phyloP scores from a whole-genome alignment of 2,113 vertebrate species.

The Rhabdornis inornatus region DNA sequence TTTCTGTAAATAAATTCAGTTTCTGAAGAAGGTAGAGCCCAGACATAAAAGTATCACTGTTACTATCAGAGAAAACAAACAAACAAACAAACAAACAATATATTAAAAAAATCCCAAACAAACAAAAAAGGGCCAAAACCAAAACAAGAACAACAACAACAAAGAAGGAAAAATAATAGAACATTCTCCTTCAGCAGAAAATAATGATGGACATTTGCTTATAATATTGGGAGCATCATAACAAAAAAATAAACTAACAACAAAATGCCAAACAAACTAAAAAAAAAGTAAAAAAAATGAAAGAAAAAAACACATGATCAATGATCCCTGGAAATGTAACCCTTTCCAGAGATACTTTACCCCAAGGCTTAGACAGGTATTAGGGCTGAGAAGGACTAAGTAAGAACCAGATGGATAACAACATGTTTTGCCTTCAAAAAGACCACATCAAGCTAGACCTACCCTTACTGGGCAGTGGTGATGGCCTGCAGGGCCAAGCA shows the following conservation, averaged over 20 bases:
- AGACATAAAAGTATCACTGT: neutral
- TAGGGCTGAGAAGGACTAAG: neutral
- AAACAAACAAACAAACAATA: no score
- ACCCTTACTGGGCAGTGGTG: neutral
- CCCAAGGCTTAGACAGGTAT: neutral
- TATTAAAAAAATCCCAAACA: neutral
- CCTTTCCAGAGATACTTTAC: neutral
- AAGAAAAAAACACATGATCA: neutral
- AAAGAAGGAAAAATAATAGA: neutral
- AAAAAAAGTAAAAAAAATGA: neutral
- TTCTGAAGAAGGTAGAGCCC: neutral
- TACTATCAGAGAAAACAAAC: neutral
- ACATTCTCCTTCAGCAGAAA: neutral
- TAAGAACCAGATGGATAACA: neutral
- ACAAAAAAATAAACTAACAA: neutral
- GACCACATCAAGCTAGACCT: neutral
- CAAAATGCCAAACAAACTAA: neutral
- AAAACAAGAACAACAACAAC: no score
- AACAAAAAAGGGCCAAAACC: neutral
- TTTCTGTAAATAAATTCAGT: neutral
- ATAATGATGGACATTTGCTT: neutral
- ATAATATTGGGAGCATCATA: neutral
- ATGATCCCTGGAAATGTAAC: neutral
- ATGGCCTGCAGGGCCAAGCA: neutral
- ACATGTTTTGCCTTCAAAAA: neutral